Percentiles rank a stretch among this genome's conserved stretches.
These are phyloP conservation scores for Cygnus atratus DNA, from an alignment of 2,113 vertebrate genomes.

Conservation along the genomic window DNA sequence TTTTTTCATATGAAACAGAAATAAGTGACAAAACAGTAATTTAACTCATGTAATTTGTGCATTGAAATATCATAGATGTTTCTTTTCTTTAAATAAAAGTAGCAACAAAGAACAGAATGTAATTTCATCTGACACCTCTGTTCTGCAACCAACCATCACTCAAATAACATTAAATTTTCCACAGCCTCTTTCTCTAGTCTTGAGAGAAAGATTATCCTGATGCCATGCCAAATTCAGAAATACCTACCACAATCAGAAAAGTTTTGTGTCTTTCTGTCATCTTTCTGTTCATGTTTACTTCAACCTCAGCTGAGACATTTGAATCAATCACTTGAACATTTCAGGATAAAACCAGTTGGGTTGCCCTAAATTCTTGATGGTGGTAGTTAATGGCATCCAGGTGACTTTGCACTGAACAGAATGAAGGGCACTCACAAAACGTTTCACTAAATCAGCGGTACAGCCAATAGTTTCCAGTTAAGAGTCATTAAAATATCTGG, in stretches of 20 bases:
- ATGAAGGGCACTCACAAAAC: accelerated
- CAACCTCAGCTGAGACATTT: neutral
- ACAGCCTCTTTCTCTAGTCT: neutral
- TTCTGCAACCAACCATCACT: neutral
- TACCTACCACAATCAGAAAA: neutral
- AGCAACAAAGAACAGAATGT: neutral
- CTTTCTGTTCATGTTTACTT: neutral
- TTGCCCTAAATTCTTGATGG: neutral
- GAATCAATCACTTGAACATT: neutral
- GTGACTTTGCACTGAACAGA: neutral
- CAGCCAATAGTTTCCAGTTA: neutral
- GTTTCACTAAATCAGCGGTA: neutral
- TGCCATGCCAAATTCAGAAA: neutral
- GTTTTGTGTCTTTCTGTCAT: neutral
- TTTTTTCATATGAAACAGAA: neutral
- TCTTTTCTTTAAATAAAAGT: neutral
- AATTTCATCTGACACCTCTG: neutral
- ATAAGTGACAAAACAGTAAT: neutral
- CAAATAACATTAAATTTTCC: neutral
- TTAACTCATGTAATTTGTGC: neutral
- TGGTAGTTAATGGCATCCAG: neutral
- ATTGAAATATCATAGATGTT: neutral
- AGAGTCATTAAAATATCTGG: neutral
- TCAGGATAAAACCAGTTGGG: neutral
- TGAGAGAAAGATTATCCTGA: neutral